Base-by-base conservation (phyloP, 1,140 invertebrate genomes). In the Hylyphantes graminicola region DNA sequence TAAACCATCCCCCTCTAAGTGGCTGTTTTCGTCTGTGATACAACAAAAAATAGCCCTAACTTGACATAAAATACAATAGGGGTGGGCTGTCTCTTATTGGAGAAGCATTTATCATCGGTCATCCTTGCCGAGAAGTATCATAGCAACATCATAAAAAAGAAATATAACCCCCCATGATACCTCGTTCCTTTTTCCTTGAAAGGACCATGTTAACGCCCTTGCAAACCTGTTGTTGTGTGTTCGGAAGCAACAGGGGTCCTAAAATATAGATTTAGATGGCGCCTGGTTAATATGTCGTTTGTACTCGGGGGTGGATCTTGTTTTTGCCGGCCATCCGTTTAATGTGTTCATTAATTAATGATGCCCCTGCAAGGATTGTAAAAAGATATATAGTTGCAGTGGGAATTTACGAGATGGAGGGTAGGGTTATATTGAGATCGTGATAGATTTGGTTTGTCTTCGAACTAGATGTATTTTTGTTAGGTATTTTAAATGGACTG, bases 181-280 rank as follows among this genome's bases (percentile, higher is more conserved):
- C 54, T 74, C 54, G 19, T 12, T 74, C 21, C 53, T 76, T 76
- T 51, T n/a, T 48, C 15, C 57, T 48, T 21, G 21, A 48, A 21
- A 51, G 54, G n/a, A 5, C 48, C 11, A 48, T 48, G 74, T 64
- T 76, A 76, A 76, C 59, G 74, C 74, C 74, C 74, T 63, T 53
- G 54, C 21, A 57, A 17, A 55, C 55, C 53, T 76, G 55, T 55
- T 76, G 55, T 76, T 63, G n/a, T 19, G 6, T 54, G 53, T 63
- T 48, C 21, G 12, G 59, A 64, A 76, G 74, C 74, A 76, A 76
- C 74, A 76, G 74, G 74, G 59, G 74, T 76, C 59, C 57, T 76
- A 48, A 76, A 76, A 76, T 76, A 76, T 76, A 76, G 74, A 76
- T 76, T 64, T 76, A 48, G 74, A 63, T 59, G n/a, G 21, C 35